A percentile compares a stretch with the other conserved stretches of the same genome.
Evolutionary conservation across 2,113 vertebrate genomes (phyloP).

Genomic region (Callocephalon fimbriatum): DNA sequence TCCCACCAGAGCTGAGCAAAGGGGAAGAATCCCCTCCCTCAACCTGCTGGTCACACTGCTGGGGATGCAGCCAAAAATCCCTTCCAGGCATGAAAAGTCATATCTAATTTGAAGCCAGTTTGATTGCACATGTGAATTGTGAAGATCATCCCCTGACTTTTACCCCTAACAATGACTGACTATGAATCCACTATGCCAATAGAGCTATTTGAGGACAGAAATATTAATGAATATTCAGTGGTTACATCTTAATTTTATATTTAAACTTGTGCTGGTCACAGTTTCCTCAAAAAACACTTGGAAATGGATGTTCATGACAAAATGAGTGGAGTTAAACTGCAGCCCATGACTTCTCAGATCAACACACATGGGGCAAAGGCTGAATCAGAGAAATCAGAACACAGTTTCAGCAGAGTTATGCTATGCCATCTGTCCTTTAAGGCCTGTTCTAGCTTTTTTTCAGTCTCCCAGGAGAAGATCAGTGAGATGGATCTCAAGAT

Average conservation of each 20-base stretch:
- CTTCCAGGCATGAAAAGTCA: neutral
- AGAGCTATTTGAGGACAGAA: neutral
- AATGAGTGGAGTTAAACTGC: neutral
- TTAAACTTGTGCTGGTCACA: neutral
- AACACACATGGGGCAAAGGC: neutral
- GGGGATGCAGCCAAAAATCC: neutral
- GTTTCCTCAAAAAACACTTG: neutral
- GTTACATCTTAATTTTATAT: neutral
- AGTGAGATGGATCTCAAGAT: neutral
- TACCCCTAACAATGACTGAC: neutral
- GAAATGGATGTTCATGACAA: neutral
- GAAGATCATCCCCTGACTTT: neutral
- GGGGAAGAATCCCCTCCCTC: neutral
- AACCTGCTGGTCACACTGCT: neutral
- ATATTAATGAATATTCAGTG: neutral
- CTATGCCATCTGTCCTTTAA: conserved; percentile 30
- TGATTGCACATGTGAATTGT: neutral
- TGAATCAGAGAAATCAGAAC: conserved; percentile 20
- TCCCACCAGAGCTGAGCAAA: neutral
- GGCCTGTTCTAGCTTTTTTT: neutral
- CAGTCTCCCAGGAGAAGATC: neutral
- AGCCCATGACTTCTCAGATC: neutral
- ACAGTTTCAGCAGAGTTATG: conserved; percentile 8
- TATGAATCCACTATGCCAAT: neutral
- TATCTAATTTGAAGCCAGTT: neutral